A percentile compares a stretch with the other conserved stretches of the same genome.
These are phyloP conservation scores for Ciconia boyciana DNA, from an alignment of 2,113 vertebrate species.

Conservation along the genomic window DNA sequence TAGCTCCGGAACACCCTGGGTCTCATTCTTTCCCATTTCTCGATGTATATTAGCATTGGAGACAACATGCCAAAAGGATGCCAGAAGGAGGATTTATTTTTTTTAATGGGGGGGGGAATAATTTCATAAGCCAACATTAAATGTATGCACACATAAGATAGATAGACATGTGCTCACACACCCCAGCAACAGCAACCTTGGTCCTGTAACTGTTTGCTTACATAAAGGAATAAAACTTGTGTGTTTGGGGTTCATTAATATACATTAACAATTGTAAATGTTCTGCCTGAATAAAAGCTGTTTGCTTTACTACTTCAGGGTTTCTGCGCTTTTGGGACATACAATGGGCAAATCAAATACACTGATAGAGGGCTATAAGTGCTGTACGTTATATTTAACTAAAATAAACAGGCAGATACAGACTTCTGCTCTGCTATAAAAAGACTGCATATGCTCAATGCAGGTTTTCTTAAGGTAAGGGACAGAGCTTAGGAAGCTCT, in stretches of 20 bases:
- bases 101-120: neutral
- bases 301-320: conserved; percentile 35
- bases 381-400: conserved; percentile 73
- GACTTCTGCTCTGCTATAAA: conserved; percentile 77
- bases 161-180: neutral
- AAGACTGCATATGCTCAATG: conserved; percentile 81
- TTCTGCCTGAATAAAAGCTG: conserved; percentile 21
- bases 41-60: neutral
- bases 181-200: neutral
- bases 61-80: neutral
- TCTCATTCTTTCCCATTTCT: neutral
- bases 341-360: conserved; percentile 40
- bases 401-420: conserved; percentile 79
- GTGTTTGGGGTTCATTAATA: neutral
- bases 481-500: conserved; percentile 75
- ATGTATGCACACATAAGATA: neutral
- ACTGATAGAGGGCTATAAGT: conserved; percentile 50
- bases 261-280: conserved; percentile 53
- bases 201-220: neutral
- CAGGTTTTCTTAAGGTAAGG: conserved; percentile 87
- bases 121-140: neutral
- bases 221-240: conserved; percentile 22
- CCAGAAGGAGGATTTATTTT: neutral
- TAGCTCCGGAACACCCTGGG: neutral
- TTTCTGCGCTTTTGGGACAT: conserved; percentile 29